These are phyloP conservation scores for Vidua macroura DNA, from an alignment of 2,113 vertebrate genomes.

Conservation along the genomic window DNA sequence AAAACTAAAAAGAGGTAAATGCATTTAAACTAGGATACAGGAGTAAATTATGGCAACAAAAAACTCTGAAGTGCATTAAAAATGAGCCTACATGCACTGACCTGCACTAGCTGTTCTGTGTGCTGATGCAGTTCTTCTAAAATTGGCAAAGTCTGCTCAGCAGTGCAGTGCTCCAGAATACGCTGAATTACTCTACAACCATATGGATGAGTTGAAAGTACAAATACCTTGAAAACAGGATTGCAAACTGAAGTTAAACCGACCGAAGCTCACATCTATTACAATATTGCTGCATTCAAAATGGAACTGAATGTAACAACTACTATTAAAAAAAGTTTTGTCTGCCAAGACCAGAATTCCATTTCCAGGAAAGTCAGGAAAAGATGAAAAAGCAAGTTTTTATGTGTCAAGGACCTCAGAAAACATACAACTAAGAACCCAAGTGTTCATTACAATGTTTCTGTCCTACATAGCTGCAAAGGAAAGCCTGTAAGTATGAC, in stretches of 20 bases:
- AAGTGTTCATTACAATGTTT: neutral
- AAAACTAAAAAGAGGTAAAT: neutral
- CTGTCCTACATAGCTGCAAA: neutral
- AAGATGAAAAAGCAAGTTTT: neutral
- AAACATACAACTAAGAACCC: neutral
- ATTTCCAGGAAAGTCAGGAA: neutral
- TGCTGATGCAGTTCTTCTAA: slow-evolving; percentile 94
- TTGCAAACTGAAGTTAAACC: slow-evolving; percentile 1
- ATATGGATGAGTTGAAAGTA: slow-evolving; percentile 94
- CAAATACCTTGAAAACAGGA: slow-evolving; percentile 83
- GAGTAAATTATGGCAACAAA: neutral
- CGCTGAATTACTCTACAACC: slow-evolving; percentile 97
- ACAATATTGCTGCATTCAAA: neutral
- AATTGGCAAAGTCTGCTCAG: slow-evolving; percentile 92
- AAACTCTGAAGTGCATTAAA: neutral
- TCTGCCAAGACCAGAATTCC: neutral
- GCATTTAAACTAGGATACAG: neutral
- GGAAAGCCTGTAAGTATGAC: neutral
- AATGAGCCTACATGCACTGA: slow-evolving; percentile 17
- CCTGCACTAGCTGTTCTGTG: slow-evolving; percentile 95
- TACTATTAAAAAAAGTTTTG: neutral
- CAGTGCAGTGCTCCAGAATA: slow-evolving; percentile 94
- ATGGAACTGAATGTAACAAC: neutral
- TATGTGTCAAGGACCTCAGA: neutral
- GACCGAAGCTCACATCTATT: neutral